These are phyloP conservation scores for Drosophila nigritarsus DNA, from an alignment of 2,888 invertebrate genomes.

Conservation along the genomic window DNA sequence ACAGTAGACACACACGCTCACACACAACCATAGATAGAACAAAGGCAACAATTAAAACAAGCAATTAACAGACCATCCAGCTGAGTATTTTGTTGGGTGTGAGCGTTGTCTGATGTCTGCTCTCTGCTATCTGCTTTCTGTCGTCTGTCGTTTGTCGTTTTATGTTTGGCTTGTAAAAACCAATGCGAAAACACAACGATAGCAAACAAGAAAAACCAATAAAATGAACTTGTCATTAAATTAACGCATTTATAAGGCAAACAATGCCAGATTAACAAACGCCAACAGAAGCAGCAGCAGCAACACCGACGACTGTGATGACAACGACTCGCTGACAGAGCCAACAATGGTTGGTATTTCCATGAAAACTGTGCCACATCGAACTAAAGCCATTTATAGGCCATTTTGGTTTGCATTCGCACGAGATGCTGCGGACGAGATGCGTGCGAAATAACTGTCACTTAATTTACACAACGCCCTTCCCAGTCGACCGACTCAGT, in stretches of 20 bases:
- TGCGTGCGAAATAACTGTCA: conserved; percentile 79
- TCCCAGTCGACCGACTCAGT: background rate
- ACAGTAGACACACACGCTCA: conserved; percentile 6
- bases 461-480: conserved; percentile 66
- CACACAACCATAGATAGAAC: conserved; percentile 19
- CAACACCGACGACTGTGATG: conserved; percentile 31
- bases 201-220: conserved; percentile 77
- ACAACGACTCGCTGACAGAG: conserved; percentile 45
- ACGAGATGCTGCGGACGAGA: conserved; percentile 62
- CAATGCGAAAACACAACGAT: conserved; percentile 70
- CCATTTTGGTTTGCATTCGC: conserved; percentile 65
- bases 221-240: conserved; percentile 82
- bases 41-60: conserved; percentile 72
- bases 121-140: conserved; percentile 16
- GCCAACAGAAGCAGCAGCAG: conserved; percentile 24
- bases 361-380: conserved; percentile 30
- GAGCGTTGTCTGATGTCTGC: conserved; percentile 34
- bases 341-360: conserved; percentile 19
- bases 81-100: conserved; percentile 66
- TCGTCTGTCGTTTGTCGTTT: conserved; percentile 43
- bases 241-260: conserved; percentile 80
- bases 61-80: conserved; percentile 80
- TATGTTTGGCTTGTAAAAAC: conserved; percentile 64
- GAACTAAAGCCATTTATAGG: conserved; percentile 74
- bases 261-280: conserved; percentile 79